Evolutionary conservation across 64 coral and sea anemone species (phyloP).

Genomic region (Montipora cactus): DNA sequence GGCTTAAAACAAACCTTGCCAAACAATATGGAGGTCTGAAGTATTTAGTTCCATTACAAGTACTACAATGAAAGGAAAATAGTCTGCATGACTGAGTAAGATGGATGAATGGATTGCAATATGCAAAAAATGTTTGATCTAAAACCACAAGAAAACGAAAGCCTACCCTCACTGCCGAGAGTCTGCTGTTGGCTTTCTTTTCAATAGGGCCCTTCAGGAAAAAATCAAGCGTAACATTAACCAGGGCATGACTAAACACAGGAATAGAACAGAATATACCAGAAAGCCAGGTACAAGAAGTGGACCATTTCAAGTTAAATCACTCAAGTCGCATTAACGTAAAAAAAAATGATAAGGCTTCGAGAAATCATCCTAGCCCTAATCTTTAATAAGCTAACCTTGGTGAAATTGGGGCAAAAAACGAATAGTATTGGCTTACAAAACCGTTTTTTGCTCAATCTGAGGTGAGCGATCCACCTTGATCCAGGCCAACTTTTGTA

Average conservation of each 20-base stretch:
- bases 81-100: background rate
- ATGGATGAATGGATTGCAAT: background rate
- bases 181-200: constrained; percentile 57
- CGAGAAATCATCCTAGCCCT: too few relatives aligned
- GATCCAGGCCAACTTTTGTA: too few relatives aligned
- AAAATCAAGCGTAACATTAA: constrained; percentile 49
- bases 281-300: too few relatives aligned
- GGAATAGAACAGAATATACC: too few relatives aligned
- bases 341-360: too few relatives aligned
- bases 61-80: background rate
- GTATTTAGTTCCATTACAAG: background rate
- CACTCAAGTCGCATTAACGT: too few relatives aligned
- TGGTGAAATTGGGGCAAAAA: too few relatives aligned
- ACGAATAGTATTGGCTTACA: too few relatives aligned
- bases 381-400: too few relatives aligned
- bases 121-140: background rate
- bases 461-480: background rate
- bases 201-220: constrained; percentile 56
- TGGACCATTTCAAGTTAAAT: too few relatives aligned
- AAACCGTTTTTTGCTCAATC: too few relatives aligned
- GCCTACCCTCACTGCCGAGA: constrained; percentile 52
- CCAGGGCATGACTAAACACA: background rate
- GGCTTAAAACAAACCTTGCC: too few relatives aligned
- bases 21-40: background rate
- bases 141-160: constrained; percentile 28